These are phyloP conservation scores for Eremobia ochroleuca DNA, from an alignment of 2,888 invertebrate species.

Conservation along the genomic window DNA sequence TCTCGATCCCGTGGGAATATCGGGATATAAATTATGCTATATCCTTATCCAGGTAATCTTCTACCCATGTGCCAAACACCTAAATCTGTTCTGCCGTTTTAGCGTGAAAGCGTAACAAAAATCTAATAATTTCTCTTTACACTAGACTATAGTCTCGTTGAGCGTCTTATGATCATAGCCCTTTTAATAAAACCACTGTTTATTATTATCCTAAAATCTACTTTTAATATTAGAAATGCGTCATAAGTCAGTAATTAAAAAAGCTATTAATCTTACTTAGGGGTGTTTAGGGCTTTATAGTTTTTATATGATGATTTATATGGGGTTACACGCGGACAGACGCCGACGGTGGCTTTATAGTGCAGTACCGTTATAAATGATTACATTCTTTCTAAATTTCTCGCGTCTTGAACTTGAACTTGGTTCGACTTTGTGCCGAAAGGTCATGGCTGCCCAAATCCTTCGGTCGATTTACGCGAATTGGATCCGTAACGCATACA, in stretches of 20 bases:
- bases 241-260: conserved; percentile 12
- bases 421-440: conserved; percentile 13
- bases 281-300: conserved; percentile 8
- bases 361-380: conserved; percentile 25
- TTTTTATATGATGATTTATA: conserved; percentile 43
- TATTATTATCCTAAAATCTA: conserved; percentile 12
- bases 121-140: no score
- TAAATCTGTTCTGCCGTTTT: background rate
- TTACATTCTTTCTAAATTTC: conserved; percentile 2
- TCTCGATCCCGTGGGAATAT: background rate
- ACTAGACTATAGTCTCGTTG: conserved; percentile 2
- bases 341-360: conserved; percentile 6
- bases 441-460: conserved; percentile 15
- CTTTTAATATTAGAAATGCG: conserved; percentile 3
- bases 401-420: conserved; percentile 47
- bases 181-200: conserved; percentile 13
- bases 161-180: conserved; percentile 1
- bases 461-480: conserved; percentile 34
- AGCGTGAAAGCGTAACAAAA: background rate
- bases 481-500: conserved; percentile 31
- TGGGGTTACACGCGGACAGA: conserved; percentile 1
- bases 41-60: background rate
- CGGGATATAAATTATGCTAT: background rate
- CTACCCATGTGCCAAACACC: background rate
- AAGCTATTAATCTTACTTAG: conserved; percentile 28